These are phyloP conservation scores for Centropus unirufus DNA, from an alignment of 2,113 vertebrate species.

Conservation along the genomic window DNA sequence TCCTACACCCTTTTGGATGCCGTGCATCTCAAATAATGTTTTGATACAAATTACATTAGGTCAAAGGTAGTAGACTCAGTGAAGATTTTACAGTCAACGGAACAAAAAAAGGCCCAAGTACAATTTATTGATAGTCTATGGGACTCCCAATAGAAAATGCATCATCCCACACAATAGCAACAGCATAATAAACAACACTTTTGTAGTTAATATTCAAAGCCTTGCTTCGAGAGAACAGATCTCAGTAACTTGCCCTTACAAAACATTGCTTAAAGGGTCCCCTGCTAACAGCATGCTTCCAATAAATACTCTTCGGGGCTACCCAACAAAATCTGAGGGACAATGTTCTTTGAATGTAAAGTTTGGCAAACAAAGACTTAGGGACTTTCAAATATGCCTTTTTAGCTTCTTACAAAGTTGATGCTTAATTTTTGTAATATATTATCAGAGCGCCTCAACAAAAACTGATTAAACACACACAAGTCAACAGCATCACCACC, in stretches of 20 bases:
- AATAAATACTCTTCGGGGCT: not conserved
- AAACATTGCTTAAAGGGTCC: not conserved
- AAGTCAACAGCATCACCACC: not conserved
- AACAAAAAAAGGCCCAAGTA: not conserved
- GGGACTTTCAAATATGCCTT: not conserved
- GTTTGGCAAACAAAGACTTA: not conserved
- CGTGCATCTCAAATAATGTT: not conserved
- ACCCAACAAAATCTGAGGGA: not conserved
- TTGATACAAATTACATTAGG: not conserved
- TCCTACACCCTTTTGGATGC: not conserved
- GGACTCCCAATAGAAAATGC: not conserved
- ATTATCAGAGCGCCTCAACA: not conserved
- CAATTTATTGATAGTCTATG: slow-evolving; percentile 15
- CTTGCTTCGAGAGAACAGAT: not conserved
- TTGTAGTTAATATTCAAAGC: not conserved
- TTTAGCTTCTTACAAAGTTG: not conserved
- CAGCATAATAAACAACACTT: not conserved
- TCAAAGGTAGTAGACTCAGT: not conserved
- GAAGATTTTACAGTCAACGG: not conserved
- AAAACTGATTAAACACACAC: not conserved
- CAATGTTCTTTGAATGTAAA: not conserved
- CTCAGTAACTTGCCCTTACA: not conserved
- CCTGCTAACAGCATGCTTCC: not conserved
- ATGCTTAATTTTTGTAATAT: not conserved
- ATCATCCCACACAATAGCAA: not conserved